Percentiles rank a stretch among this genome's conserved stretches.
Evolutionary conservation across 1,140 invertebrate species (phyloP).

Genomic region (Heliconius congener): DNA sequence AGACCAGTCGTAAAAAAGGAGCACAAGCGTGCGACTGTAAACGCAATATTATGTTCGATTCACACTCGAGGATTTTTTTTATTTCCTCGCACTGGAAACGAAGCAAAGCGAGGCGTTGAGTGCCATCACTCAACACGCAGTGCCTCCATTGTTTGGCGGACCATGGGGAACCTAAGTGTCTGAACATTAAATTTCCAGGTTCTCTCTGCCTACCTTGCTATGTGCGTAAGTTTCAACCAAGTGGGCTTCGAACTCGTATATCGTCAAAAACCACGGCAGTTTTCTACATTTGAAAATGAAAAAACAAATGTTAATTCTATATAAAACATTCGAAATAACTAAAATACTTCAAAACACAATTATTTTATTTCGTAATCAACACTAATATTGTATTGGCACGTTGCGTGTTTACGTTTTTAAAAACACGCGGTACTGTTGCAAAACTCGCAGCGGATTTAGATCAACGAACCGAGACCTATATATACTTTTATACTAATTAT

Average conservation of each 20-base stretch:
- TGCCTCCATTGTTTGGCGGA: neutral
- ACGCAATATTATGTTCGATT: neutral
- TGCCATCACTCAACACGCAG: neutral
- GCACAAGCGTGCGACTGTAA: neutral
- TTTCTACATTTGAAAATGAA: too few relatives aligned
- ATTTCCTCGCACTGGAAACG: neutral
- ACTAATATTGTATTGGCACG: conserved; percentile 17
- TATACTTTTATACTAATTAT: neutral
- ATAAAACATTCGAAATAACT: neutral
- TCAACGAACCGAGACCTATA: conserved; percentile 28
- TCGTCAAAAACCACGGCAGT: too few relatives aligned
- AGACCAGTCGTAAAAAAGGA: neutral
- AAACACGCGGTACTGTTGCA: conserved; percentile 17
- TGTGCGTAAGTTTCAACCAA: too few relatives aligned
- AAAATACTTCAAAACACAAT: too few relatives aligned
- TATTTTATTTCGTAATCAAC: too few relatives aligned
- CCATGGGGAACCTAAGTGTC: neutral
- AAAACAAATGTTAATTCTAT: too few relatives aligned
- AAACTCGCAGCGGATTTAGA: conserved; percentile 25
- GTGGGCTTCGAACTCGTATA: too few relatives aligned
- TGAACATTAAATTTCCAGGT: neutral
- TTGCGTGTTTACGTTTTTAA: conserved; percentile 29
- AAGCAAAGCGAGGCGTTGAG: neutral
- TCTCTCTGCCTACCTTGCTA: neutral
- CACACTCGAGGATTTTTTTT: neutral